Evolutionary conservation across 2,797 vertebrate genomes (phyloP).

Genomic region (Siniperca undulata): DNA sequence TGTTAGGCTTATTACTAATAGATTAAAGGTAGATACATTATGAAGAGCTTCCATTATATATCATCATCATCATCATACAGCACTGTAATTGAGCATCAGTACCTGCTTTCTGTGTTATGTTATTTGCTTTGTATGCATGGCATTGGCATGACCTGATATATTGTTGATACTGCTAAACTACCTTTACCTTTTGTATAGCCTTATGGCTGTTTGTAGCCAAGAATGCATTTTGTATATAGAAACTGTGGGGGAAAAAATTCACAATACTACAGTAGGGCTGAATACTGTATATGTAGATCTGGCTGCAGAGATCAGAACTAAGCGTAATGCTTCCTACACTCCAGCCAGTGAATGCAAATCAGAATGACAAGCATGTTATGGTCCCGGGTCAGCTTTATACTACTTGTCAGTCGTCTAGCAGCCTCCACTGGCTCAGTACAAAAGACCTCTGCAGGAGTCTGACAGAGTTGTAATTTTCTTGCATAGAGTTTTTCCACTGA

Average conservation of each 20-base stretch:
- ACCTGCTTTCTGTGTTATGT: slow-evolving; percentile 28
- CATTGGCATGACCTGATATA: slow-evolving; percentile 52
- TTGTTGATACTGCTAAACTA: slow-evolving; percentile 21
- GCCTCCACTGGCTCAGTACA: slow-evolving; percentile 43
- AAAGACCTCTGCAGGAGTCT: slow-evolving; percentile 45
- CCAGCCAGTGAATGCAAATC: slow-evolving; percentile 76
- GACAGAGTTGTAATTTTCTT: slow-evolving; percentile 29
- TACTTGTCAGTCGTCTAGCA: slow-evolving; percentile 62
- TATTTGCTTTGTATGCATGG: slow-evolving; percentile 72
- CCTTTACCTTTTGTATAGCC: slow-evolving; percentile 4
- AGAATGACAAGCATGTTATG: slow-evolving; percentile 70
- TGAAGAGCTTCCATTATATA: slow-evolving; percentile 15
- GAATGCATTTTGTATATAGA: slow-evolving; percentile 19
- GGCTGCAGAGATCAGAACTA: slow-evolving; percentile 65
- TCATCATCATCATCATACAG: slow-evolving; percentile 4
- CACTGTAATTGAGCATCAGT: slow-evolving; percentile 11
- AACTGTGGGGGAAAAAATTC: background rate
- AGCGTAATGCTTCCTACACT: slow-evolving; percentile 69
- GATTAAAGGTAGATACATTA: background rate
- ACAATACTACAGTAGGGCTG: slow-evolving; percentile 27
- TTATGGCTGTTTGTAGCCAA: slow-evolving; percentile 15
- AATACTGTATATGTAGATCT: slow-evolving; percentile 42
- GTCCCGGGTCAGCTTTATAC: slow-evolving; percentile 68
- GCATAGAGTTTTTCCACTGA: slow-evolving; percentile 4
- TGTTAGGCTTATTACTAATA: slow-evolving; percentile 16